phyloP scores from a whole-genome alignment of 2,113 vertebrate species.

The Bostrychus sinensis region DNA sequence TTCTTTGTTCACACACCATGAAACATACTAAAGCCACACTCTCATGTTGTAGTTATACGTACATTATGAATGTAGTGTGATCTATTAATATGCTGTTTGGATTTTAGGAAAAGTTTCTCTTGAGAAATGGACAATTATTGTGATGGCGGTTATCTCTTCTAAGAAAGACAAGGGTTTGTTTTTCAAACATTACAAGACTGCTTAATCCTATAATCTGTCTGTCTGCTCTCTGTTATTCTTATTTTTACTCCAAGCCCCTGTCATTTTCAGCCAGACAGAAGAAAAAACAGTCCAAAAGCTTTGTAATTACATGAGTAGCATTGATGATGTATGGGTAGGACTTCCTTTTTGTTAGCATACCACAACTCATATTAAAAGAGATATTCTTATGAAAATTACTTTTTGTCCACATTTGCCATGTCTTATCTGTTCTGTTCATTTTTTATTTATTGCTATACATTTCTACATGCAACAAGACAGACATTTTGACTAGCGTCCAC shows the following conservation, averaged over 20 bases:
- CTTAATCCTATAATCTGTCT: constrained; percentile 38
- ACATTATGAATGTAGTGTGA: background rate
- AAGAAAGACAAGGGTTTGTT: constrained; percentile 16
- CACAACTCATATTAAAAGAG: background rate
- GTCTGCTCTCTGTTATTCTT: constrained; percentile 12
- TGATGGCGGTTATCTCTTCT: background rate
- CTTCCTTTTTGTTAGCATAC: background rate
- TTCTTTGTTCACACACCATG: background rate
- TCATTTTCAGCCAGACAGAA: background rate
- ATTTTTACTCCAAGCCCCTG: background rate
- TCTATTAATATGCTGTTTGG: background rate
- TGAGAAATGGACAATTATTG: background rate
- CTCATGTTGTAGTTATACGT: background rate
- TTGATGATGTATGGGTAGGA: background rate
- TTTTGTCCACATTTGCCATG: no score
- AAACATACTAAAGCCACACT: background rate
- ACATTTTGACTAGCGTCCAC: no score
- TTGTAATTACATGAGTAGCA: background rate
- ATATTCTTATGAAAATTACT: no score
- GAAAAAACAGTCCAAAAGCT: background rate
- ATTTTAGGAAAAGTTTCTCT: background rate
- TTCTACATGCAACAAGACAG: no score
- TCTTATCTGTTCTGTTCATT: no score
- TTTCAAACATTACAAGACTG: constrained; percentile 24
- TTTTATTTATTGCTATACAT: no score